A percentile compares a stretch with the other conserved stretches of the same genome.
phyloP scores from a whole-genome alignment of 2,888 invertebrate species.

The Drosophila vallismaia region DNA sequence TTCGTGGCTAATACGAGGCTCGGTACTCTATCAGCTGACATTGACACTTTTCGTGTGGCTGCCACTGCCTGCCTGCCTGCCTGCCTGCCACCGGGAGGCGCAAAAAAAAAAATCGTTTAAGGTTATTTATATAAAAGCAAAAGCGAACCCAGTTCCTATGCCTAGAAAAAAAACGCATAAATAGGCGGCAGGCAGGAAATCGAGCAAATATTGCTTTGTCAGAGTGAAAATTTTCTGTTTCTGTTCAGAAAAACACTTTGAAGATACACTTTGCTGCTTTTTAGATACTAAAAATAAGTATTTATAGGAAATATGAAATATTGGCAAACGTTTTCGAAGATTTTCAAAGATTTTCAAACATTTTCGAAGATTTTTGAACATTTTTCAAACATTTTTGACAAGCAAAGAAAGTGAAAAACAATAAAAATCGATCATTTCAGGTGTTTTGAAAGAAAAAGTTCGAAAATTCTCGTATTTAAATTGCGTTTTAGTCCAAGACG shows the following conservation, averaged over 20 bases:
- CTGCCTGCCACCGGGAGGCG: slow-evolving; percentile 30
- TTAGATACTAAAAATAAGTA: too few species aligned
- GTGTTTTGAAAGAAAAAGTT: too few species aligned
- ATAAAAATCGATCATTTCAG: too few species aligned
- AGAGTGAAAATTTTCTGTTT: slow-evolving; percentile 12
- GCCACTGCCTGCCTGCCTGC: slow-evolving; percentile 12
- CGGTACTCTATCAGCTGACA: slow-evolving; percentile 61
- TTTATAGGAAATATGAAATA: too few species aligned
- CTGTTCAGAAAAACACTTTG: background rate
- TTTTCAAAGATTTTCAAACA: background rate
- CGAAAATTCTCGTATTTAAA: background rate
- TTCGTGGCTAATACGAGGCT: slow-evolving; percentile 40
- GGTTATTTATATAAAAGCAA: slow-evolving; percentile 71
- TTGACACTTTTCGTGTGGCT: slow-evolving; percentile 71
- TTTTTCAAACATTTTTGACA: background rate
- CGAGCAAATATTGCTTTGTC: slow-evolving; percentile 15
- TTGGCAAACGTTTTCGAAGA: too few species aligned
- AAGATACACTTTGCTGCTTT: background rate
- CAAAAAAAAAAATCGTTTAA: slow-evolving; percentile 68
- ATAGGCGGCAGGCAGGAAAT: background rate
- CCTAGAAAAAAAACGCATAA: slow-evolving; percentile 9
- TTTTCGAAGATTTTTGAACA: background rate
- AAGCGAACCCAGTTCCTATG: slow-evolving; percentile 23
- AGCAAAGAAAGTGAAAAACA: background rate
- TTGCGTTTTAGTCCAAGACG: background rate